These are phyloP conservation scores for Melinaea marsaeus DNA, from an alignment of 2,888 invertebrate genomes.

Conservation along the genomic window DNA sequence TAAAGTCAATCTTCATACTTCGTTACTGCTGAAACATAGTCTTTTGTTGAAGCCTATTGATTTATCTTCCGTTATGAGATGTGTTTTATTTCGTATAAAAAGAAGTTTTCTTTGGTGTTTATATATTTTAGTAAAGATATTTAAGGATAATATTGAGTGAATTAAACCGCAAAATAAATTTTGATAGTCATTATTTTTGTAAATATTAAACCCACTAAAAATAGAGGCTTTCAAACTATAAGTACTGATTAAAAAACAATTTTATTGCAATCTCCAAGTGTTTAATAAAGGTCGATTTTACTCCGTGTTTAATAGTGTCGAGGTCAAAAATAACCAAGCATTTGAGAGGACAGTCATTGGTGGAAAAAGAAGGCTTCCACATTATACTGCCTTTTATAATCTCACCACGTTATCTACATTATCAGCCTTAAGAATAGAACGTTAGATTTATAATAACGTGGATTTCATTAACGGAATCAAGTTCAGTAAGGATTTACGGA, in stretches of 20 bases:
- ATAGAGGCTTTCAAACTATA: too few species aligned
- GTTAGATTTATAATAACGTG: slow-evolving; percentile 13
- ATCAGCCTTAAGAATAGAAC: slow-evolving; percentile 11
- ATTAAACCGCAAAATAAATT: too few species aligned
- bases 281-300: slow-evolving; percentile 10
- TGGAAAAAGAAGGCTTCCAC: slow-evolving; percentile 33
- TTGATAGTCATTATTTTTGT: too few species aligned
- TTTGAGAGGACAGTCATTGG: slow-evolving; percentile 38
- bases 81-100: background rate
- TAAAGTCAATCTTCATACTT: slow-evolving; percentile 42
- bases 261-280: background rate
- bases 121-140: too few species aligned
- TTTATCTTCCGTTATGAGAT: slow-evolving; percentile 25
- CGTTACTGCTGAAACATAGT: slow-evolving; percentile 33
- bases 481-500: slow-evolving; percentile 44
- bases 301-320: slow-evolving; percentile 22
- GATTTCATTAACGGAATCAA: slow-evolving; percentile 24
- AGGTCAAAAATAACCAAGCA: slow-evolving; percentile 36
- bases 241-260: too few species aligned
- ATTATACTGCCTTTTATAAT: slow-evolving; percentile 24
- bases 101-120: too few species aligned
- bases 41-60: slow-evolving; percentile 28
- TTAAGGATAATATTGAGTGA: too few species aligned
- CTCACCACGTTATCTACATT: slow-evolving; percentile 12
- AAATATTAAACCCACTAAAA: too few species aligned